Evolutionary conservation across 2,888 invertebrate genomes (phyloP).

Genomic region (Morinoia aosen): DNA sequence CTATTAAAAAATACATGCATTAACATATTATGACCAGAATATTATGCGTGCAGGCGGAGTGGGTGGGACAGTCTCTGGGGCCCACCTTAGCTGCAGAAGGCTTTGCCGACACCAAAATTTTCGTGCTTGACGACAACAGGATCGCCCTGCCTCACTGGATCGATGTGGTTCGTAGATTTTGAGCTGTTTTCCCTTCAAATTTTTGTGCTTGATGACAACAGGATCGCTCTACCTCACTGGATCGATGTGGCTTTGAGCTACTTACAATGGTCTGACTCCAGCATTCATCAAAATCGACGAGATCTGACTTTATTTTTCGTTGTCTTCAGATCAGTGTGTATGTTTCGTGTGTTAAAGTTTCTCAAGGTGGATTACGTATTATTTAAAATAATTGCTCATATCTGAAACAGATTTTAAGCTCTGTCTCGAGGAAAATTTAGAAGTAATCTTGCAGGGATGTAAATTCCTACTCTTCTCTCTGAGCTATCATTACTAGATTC

Average conservation of each 20-base stretch:
- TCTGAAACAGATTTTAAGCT: too few relatives aligned
- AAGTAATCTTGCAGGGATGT: too few relatives aligned
- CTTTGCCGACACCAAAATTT: conserved; percentile 78
- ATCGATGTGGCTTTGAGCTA: conserved; percentile 71
- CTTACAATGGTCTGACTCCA: too few relatives aligned
- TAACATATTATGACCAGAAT: neutral
- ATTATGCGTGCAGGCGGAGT: conserved; percentile 75
- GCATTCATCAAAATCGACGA: neutral
- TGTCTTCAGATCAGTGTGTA: too few relatives aligned
- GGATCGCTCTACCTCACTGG: conserved; percentile 79
- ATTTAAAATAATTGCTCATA: too few relatives aligned
- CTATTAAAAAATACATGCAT: too few relatives aligned
- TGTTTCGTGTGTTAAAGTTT: too few relatives aligned
- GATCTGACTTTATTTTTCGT: neutral
- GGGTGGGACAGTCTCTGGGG: conserved; percentile 82
- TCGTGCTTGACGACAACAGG: conserved; percentile 84
- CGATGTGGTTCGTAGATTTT: conserved; percentile 70
- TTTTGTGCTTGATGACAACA: conserved; percentile 83
- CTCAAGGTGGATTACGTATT: too few relatives aligned
- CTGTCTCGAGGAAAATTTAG: too few relatives aligned
- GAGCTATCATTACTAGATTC: too few relatives aligned
- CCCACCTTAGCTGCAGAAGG: conserved; percentile 78
- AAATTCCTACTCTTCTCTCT: too few relatives aligned
- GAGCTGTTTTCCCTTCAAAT: conserved; percentile 71
- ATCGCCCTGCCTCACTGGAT: conserved; percentile 79